These are phyloP conservation scores for Odiellus spinosus DNA, from an alignment of 2,888 invertebrate genomes.

Conservation along the genomic window DNA sequence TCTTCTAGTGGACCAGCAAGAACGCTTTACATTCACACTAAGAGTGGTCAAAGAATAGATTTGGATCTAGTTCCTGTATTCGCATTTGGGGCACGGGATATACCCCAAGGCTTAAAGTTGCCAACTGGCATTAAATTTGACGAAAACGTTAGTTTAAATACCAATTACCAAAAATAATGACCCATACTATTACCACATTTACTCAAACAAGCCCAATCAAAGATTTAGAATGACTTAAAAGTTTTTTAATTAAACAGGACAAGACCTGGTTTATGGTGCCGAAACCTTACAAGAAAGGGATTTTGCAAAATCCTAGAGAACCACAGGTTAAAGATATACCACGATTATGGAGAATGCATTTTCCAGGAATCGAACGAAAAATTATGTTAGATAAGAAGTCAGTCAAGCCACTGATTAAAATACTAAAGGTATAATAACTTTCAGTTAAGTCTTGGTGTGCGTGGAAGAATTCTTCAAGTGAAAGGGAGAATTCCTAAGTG, in stretches of 20 bases:
- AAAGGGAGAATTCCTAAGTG: no score
- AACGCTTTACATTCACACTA: background rate
- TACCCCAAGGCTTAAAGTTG: no score
- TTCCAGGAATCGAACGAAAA: constrained; percentile 14
- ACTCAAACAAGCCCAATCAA: no score
- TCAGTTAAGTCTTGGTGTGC: no score
- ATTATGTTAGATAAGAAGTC: constrained; percentile 12
- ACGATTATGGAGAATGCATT: constrained; percentile 12
- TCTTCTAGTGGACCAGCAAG: background rate
- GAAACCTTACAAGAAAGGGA: constrained; percentile 2
- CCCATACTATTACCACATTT: no score
- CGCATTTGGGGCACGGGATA: background rate
- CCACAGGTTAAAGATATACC: background rate
- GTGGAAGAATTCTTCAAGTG: no score
- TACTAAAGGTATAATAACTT: constrained; percentile 18
- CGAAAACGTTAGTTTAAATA: no score
- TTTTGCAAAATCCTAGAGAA: background rate
- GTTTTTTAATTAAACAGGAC: no score
- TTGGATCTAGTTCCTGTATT: background rate
- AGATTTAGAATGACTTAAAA: no score
- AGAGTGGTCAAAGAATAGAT: background rate
- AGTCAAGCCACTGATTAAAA: constrained; percentile 16
- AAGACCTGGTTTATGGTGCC: constrained; percentile 8
- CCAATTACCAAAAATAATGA: no score
- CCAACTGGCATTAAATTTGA: no score